A percentile compares a stretch with the other conserved stretches of the same genome.
phyloP scores from a whole-genome alignment of 2,113 vertebrate genomes.

The Prinia subflava region DNA sequence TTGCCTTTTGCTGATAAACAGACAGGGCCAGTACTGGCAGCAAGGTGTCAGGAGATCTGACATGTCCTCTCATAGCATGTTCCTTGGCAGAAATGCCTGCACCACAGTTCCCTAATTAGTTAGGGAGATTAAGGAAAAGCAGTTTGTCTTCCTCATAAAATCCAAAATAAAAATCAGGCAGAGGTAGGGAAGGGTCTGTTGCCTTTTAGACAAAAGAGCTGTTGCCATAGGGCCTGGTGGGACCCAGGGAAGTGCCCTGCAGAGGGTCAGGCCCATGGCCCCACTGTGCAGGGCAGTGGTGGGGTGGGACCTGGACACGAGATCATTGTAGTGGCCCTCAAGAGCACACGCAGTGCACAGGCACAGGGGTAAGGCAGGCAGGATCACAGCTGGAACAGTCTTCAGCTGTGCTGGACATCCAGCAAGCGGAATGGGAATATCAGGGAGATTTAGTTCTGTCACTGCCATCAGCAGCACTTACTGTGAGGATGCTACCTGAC shows the following conservation, averaged over 20 bases:
- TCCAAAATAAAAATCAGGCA: neutral
- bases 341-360: neutral
- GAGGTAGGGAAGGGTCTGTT: neutral
- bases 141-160: neutral
- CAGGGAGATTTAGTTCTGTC: neutral
- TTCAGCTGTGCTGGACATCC: neutral
- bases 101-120: neutral
- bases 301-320: neutral
- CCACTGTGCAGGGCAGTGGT: neutral
- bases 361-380: accelerated
- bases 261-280: neutral
- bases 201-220: neutral
- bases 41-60: neutral
- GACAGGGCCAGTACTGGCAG: neutral
- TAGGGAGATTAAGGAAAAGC: neutral
- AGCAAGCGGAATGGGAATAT: neutral
- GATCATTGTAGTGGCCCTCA: accelerated
- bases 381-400: accelerated
- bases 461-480: neutral
- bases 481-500: neutral
- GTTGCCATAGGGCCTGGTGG: neutral
- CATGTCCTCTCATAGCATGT: accelerated
- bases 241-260: neutral
- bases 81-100: neutral
- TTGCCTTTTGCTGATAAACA: neutral